These are phyloP conservation scores for Scophthalmus maximus DNA, from an alignment of 2,113 vertebrate genomes.

Conservation along the genomic window DNA sequence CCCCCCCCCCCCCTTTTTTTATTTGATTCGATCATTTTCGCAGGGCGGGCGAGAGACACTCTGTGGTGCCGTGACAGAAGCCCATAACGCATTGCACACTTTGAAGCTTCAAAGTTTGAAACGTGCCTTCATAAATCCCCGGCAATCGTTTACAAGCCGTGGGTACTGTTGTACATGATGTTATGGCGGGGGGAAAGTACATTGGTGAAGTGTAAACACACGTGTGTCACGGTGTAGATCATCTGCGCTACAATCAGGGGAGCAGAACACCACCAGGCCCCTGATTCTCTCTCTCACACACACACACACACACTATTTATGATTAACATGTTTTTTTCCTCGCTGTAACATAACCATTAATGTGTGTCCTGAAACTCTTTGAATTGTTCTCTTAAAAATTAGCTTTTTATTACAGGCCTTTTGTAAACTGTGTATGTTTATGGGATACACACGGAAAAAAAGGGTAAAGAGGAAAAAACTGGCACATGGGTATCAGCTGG, in stretches of 20 bases:
- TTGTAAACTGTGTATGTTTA: conserved; percentile 50
- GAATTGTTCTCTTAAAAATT: conserved; percentile 12
- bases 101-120: conserved; percentile 49
- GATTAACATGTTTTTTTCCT: conserved; percentile 31
- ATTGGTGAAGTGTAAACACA: conserved; percentile 54
- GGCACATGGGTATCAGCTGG: conserved; percentile 60
- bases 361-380: conserved; percentile 23
- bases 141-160: conserved; percentile 42
- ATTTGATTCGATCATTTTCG: conserved; percentile 67
- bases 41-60: conserved; percentile 30
- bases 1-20: too few species aligned
- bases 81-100: conserved; percentile 23
- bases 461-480: conserved; percentile 26
- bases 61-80: conserved; percentile 54
- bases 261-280: conserved; percentile 30
- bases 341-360: conserved; percentile 1
- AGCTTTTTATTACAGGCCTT: conserved; percentile 41
- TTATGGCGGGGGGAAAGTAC: conserved; percentile 31
- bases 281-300: conserved; percentile 61
- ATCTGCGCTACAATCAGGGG: conserved; percentile 59
- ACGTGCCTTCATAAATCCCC: conserved; percentile 58
- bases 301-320: conserved; percentile 18
- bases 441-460: conserved; percentile 27
- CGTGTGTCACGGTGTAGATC: conserved; percentile 46
- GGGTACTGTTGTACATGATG: conserved; percentile 36